phyloP scores from a whole-genome alignment of 2,797 vertebrate genomes.

The Rhyacichthys aspro region DNA sequence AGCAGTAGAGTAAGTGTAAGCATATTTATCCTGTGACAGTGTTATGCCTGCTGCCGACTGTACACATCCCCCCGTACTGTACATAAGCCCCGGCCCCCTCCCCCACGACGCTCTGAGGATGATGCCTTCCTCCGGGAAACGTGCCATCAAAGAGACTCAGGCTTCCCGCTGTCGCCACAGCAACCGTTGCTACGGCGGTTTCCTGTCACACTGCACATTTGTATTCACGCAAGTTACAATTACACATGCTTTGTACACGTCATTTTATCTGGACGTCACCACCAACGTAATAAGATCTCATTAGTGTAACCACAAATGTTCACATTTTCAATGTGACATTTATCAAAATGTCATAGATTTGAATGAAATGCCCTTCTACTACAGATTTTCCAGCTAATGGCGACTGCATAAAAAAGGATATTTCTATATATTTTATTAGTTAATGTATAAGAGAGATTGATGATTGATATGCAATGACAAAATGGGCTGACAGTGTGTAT shows the following conservation, averaged over 20 bases:
- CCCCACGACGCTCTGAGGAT: constrained; percentile 26
- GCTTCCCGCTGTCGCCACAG: constrained; percentile 51
- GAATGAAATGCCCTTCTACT: too few species aligned
- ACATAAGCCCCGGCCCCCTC: neutral
- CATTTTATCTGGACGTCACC: neutral
- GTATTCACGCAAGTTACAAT: constrained; percentile 5
- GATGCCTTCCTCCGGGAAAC: constrained; percentile 44
- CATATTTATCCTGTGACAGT: neutral
- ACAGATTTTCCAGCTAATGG: too few species aligned
- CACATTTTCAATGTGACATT: too few species aligned
- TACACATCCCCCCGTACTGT: constrained; percentile 2
- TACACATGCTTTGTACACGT: neutral
- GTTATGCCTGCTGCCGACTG: neutral
- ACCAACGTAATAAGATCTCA: too few species aligned
- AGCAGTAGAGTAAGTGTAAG: neutral
- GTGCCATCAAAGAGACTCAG: constrained; percentile 30
- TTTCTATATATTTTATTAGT: too few species aligned
- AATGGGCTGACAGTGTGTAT: too few species aligned
- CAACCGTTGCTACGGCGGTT: constrained; percentile 59
- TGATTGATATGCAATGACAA: too few species aligned
- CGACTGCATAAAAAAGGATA: too few species aligned
- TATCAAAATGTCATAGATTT: too few species aligned
- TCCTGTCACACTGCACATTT: constrained; percentile 38
- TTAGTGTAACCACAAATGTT: too few species aligned
- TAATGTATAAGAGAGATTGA: too few species aligned